A percentile compares a stretch with the other conserved stretches of the same genome.
Evolutionary conservation across 2,888 invertebrate species (phyloP).

Genomic region (Chironomus tentans): DNA sequence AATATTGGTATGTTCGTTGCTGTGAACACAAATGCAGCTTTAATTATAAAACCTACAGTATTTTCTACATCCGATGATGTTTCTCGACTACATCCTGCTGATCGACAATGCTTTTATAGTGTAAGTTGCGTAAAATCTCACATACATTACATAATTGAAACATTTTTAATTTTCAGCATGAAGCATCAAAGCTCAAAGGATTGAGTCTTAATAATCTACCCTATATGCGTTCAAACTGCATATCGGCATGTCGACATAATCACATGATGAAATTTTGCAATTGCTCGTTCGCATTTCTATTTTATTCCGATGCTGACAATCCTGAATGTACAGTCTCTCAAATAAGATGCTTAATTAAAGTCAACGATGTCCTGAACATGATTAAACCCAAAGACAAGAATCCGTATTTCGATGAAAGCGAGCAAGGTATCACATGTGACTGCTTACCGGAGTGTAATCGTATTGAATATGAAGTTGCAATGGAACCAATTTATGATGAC

Average conservation of each 20-base stretch:
- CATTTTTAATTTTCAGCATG: neutral
- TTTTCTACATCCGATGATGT: conserved; percentile 27
- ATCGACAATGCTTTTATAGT: conserved; percentile 19
- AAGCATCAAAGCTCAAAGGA: neutral
- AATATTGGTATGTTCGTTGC: conserved; percentile 18
- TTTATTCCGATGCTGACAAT: neutral
- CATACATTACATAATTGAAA: neutral
- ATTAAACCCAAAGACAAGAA: neutral
- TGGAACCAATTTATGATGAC: conserved; percentile 21
- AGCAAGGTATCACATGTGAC: conserved; percentile 21
- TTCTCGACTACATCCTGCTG: neutral
- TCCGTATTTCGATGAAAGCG: conserved; percentile 18
- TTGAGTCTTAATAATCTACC: neutral
- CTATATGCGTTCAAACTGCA: conserved; percentile 18
- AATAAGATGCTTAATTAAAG: conserved; percentile 3
- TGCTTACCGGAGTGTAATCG: conserved; percentile 25
- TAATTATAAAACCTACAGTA: conserved; percentile 26
- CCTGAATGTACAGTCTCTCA: conserved; percentile 14
- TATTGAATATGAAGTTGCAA: conserved; percentile 11
- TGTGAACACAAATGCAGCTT: conserved; percentile 2
- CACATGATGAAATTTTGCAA: neutral
- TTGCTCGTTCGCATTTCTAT: neutral
- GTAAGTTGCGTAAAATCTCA: neutral
- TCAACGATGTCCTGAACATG: conserved; percentile 21
- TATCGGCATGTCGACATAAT: conserved; percentile 17